These are phyloP conservation scores for Anoplolepis gracilipes DNA, from an alignment of 1,140 invertebrate genomes.

Conservation along the genomic window DNA sequence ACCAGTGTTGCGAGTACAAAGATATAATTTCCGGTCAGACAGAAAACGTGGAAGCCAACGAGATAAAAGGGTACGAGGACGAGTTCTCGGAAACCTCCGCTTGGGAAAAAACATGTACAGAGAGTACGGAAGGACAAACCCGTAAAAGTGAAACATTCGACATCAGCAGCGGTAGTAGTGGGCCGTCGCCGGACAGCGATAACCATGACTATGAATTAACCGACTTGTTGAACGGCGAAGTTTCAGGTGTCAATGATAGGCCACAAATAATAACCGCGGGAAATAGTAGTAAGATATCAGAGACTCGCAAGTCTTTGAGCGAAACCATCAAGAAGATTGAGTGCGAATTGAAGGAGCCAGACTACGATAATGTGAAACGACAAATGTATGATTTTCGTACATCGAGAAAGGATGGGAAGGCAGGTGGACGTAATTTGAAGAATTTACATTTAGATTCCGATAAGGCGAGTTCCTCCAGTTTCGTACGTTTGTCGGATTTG, in stretches of 20 bases:
- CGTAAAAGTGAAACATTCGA: slow-evolving; percentile 84
- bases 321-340: slow-evolving; percentile 84
- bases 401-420: slow-evolving; percentile 39
- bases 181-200: slow-evolving; percentile 79
- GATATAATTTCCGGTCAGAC: slow-evolving; percentile 63
- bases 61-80: slow-evolving; percentile 73
- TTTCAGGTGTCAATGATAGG: slow-evolving; percentile 67
- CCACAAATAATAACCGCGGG: slow-evolving; percentile 62
- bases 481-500: slow-evolving; percentile 87
- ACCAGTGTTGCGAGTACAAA: slow-evolving; percentile 72
- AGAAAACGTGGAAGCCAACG: slow-evolving; percentile 53
- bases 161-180: slow-evolving; percentile 82
- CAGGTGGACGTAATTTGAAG: slow-evolving; percentile 23
- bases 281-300: slow-evolving; percentile 76
- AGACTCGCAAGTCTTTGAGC: slow-evolving; percentile 81
- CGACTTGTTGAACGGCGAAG: slow-evolving; percentile 74
- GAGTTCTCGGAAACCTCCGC: slow-evolving; percentile 79
- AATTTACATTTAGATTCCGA: slow-evolving; percentile 21
- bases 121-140: slow-evolving; percentile 80
- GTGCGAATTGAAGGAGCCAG: slow-evolving; percentile 78
- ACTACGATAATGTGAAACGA: slow-evolving; percentile 63
- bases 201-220: slow-evolving; percentile 80
- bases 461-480: slow-evolving; percentile 73
- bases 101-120: slow-evolving; percentile 81
- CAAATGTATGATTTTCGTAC: slow-evolving; percentile 41